Base-by-base conservation (phyloP, 2,888 invertebrate species). In the Octonoba sinensis region DNA sequence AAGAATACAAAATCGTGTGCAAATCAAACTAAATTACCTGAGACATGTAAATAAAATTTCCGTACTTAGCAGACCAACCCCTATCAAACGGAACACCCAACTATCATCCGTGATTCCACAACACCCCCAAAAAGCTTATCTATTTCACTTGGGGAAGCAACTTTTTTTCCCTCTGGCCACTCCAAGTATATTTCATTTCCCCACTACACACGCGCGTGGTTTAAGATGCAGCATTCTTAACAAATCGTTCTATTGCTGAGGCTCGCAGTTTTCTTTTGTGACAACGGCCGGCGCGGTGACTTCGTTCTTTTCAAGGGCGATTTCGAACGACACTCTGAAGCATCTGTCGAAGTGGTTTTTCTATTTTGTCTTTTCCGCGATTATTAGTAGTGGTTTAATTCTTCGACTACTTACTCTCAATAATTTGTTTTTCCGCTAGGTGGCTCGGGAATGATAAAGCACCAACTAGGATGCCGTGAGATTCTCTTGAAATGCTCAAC, bases 351-450 rank as follows among this genome's bases (percentile, higher is more conserved):
- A 36, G 36, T 6, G 36, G 36, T 36, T 36, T 36, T 36, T 36
- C 36, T 46, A 13, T 62, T 62, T 62, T 46, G 62, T 49, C 65
- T 44, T 47, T 20, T 24, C n/a, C n/a, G 56, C 69, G 79, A 81
- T 81, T 81, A 81, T 81, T 81, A 81, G 73, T 64, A 56, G 67
- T 51, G 67, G 73, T 81, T 81, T 81, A 73, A 81, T 73, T 73
- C 73, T 72, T 76, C 59, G 57, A 47, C 65, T 60, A 69, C 73
- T 81, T 81, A 81, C 73, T 81, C 79, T 69, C 69, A 81, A 81
- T 81, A 81, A 81, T 81, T 81, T 81, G 79, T 81, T 81, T 81
- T 81, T 81, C 73, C 73, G 67, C 49, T 49, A 44, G 12, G 36
- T 47, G 59, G 57, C 57, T 15, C 56, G 67, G 56, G 36, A 70